Conservation (phyloP, 2,113 vertebrate genomes). For the Ictalurus furcatus region DNA sequence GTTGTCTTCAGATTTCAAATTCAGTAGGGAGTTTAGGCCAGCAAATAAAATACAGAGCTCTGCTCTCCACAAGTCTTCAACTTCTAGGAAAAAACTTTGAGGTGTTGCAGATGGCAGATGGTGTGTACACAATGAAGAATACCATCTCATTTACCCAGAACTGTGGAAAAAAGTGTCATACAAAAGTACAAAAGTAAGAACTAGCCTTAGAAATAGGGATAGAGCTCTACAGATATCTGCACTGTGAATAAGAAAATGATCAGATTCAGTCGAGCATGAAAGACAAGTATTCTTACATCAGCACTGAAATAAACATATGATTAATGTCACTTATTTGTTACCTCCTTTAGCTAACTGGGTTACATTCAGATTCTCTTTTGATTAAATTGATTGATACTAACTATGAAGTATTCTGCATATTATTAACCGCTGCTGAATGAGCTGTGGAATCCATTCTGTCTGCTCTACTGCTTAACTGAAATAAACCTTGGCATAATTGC, state of each 20-base stretch:
- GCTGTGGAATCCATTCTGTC: conserved; percentile 68
- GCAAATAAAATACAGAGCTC: conserved; percentile 56
- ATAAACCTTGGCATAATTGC: conserved; percentile 79
- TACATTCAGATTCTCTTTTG: conserved; percentile 59
- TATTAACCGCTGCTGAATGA: conserved; percentile 71
- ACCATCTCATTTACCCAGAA: conserved; percentile 31
- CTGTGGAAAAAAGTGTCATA: conserved; percentile 16
- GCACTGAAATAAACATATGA: conserved; percentile 34
- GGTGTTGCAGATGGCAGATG: conserved; percentile 29
- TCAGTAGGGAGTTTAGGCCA: conserved; percentile 53
- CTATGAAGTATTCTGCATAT: conserved; percentile 67
- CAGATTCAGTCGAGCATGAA: conserved; percentile 26
- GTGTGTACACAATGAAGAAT: conserved; percentile 28
- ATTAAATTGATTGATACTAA: conserved; percentile 65
- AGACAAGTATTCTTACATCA: conserved; percentile 44
- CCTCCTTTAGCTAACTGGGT: conserved; percentile 52
- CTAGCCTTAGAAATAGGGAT: conserved; percentile 12
- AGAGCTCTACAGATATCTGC: conserved; percentile 21
- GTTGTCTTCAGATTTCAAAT: conserved; percentile 61
- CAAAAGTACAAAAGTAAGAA: conserved; percentile 35
- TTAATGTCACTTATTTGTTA: conserved; percentile 31
- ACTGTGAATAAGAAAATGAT: conserved; percentile 33
- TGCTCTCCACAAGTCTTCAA: conserved; percentile 38
- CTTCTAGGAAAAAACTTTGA: conserved; percentile 23
- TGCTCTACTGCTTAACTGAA: conserved; percentile 76